Evolutionary conservation across 2,113 vertebrate species (phyloP).

Genomic region (Callocephalon fimbriatum): DNA sequence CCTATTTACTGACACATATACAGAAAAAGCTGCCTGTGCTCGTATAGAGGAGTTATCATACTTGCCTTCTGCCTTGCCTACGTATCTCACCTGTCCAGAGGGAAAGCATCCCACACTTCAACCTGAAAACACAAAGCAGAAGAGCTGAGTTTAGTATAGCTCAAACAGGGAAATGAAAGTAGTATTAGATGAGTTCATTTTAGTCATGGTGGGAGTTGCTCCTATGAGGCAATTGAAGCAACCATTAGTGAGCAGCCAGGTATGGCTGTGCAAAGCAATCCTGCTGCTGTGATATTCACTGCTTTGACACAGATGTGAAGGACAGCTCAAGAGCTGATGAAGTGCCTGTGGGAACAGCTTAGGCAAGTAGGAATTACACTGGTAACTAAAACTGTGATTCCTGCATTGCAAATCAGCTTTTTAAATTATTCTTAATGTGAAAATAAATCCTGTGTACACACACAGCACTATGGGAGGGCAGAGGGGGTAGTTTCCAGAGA

Average conservation of each 20-base stretch:
- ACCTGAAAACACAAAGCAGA: not conserved
- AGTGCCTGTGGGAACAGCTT: not conserved
- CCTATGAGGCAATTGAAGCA: not conserved
- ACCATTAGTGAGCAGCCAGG: not conserved
- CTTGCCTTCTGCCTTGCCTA: not conserved
- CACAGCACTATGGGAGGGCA: not conserved
- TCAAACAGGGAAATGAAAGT: not conserved
- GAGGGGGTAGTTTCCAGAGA: not conserved
- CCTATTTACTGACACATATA: not conserved
- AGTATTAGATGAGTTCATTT: accelerated
- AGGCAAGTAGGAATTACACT: not conserved
- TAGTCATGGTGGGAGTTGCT: not conserved
- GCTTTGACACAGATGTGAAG: not conserved
- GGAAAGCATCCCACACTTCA: not conserved
- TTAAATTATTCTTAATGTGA: not conserved
- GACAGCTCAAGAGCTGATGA: not conserved
- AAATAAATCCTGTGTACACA: not conserved
- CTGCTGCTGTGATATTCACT: not conserved
- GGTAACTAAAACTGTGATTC: not conserved
- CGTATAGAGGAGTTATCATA: not conserved
- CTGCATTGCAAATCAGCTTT: not conserved
- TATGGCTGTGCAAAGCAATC: not conserved
- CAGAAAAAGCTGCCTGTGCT: not conserved
- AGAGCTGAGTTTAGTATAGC: not conserved
- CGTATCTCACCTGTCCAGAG: not conserved